Conservation (phyloP, 2,113 vertebrate species). For the Hippopotamus amphibius region DNA sequence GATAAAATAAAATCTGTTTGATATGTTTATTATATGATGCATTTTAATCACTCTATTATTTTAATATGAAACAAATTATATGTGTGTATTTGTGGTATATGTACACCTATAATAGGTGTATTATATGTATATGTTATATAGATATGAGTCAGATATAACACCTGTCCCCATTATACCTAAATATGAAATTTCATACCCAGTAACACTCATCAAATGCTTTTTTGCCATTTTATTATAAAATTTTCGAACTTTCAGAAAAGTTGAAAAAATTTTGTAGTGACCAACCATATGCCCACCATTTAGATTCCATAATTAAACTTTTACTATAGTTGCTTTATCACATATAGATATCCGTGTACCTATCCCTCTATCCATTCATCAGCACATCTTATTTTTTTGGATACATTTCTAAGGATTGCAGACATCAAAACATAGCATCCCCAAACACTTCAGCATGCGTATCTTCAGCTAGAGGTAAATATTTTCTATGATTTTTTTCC, state of each 20-base stretch:
- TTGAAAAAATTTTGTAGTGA: background rate
- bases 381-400: background rate
- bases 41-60: conserved; percentile 33
- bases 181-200: background rate
- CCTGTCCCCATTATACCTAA: background rate
- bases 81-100: background rate
- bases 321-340: conserved; percentile 9
- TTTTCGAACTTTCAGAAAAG: background rate
- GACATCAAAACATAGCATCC: background rate
- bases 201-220: background rate
- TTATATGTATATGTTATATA: background rate
- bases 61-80: background rate
- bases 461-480: conserved; percentile 40
- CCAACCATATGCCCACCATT: background rate
- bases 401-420: background rate
- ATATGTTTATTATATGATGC: background rate
- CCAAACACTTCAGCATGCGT: background rate
- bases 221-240: background rate
- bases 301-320: background rate
- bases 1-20: conserved; percentile 44
- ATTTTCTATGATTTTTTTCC: conserved; percentile 28
- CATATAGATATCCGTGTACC: background rate
- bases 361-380: background rate
- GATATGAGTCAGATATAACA: background rate
- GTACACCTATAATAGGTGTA: background rate